phyloP scores from a whole-genome alignment of 1,140 invertebrate species.

The Brachionus paranguensis region DNA sequence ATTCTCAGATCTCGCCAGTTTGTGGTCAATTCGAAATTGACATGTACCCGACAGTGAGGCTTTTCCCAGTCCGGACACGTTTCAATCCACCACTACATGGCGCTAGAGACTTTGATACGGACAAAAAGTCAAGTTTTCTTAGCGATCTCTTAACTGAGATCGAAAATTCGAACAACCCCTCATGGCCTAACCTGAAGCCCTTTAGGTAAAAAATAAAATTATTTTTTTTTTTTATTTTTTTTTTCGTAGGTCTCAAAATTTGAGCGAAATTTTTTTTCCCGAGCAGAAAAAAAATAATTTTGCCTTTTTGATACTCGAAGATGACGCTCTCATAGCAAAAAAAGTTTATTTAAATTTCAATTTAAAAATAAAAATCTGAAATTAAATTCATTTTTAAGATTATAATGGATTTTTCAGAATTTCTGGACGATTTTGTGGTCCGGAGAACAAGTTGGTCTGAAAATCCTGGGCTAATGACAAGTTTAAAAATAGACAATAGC shows the following conservation, averaged over 20 bases:
- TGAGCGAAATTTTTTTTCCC: neutral
- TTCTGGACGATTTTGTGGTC: neutral
- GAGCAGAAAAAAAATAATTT: neutral
- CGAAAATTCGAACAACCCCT: neutral
- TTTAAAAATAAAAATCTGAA: neutral
- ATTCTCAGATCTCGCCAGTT: conserved; percentile 41
- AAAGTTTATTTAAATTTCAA: neutral
- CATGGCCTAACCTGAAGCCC: neutral
- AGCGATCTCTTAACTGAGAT: neutral
- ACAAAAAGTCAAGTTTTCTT: neutral
- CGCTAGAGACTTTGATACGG: neutral
- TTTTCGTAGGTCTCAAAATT: neutral
- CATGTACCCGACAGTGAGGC: conserved; percentile 43
- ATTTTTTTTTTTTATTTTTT: neutral
- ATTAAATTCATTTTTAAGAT: neutral
- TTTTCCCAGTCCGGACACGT: neutral
- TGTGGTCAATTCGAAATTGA: conserved; percentile 44
- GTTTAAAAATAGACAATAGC: neutral
- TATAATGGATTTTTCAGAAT: conserved; percentile 5
- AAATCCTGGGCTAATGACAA: neutral
- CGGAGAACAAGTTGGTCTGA: neutral
- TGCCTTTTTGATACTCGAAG: conserved; percentile 22
- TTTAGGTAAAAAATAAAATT: neutral
- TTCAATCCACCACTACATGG: neutral
- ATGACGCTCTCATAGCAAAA: neutral